Conservation (phyloP, 2,888 invertebrate species). For the Deroplatys truncata region DNA sequence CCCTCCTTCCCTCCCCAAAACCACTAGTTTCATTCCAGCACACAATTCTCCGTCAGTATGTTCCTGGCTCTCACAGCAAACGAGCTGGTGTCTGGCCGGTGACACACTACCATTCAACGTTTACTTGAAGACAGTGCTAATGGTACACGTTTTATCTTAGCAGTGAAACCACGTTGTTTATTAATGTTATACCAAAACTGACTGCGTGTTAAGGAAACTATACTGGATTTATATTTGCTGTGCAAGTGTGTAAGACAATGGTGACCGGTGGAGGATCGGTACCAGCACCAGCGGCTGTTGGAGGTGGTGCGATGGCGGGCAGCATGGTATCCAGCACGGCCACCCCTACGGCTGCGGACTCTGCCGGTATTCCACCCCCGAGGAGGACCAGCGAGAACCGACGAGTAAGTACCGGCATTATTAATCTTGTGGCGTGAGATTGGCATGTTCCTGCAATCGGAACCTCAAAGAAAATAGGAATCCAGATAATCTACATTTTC, state of each 20-base stretch:
- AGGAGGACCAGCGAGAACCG: conserved; percentile 16
- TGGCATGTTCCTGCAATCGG: too few species aligned
- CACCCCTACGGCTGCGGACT: conserved; percentile 2
- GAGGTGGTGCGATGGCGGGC: conserved; percentile 4
- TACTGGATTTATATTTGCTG: neutral
- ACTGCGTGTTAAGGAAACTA: neutral
- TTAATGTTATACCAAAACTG: neutral
- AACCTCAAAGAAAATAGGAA: too few species aligned
- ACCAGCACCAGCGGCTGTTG: neutral
- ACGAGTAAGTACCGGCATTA: conserved; percentile 1
- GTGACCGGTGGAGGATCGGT: conserved; percentile 19
- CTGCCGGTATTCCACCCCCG: conserved; percentile 11
- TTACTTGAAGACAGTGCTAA: neutral
- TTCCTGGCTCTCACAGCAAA: neutral
- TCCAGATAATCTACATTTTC: too few species aligned
- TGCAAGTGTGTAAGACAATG: neutral
- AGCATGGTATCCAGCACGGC: neutral
- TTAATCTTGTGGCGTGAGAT: too few species aligned
- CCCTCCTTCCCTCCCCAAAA: neutral
- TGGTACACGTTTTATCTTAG: neutral
- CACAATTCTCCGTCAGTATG: neutral
- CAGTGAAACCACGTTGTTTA: neutral
- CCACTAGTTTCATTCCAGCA: neutral
- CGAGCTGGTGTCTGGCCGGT: neutral
- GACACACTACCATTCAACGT: neutral